Conservation (phyloP, 2,797 vertebrate species). For the Syndactyla subalaris region DNA sequence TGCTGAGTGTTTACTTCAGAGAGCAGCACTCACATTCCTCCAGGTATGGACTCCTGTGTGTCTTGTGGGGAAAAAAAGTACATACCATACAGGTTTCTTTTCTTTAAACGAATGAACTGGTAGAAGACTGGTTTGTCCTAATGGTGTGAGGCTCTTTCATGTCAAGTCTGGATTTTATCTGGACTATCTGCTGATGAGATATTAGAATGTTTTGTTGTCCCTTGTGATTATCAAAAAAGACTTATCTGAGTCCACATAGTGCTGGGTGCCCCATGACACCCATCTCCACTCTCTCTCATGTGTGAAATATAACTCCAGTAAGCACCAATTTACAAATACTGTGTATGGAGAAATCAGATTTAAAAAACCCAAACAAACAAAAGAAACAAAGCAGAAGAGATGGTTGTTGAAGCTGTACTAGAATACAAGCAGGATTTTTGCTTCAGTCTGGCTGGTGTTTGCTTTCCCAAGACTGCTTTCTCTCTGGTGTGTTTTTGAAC, state of each 20-base stretch:
- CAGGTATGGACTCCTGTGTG: constrained; percentile 80
- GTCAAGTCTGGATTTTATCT: neutral
- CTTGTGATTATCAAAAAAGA: neutral
- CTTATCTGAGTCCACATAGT: fast-evolving
- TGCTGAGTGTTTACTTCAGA: constrained; percentile 96
- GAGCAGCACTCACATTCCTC: constrained; percentile 95
- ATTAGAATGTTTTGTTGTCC: neutral
- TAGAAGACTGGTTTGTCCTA: neutral
- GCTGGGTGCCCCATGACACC: neutral
- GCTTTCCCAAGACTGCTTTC: neutral
- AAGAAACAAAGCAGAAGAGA: neutral
- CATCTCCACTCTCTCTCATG: neutral
- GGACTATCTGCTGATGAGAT: neutral
- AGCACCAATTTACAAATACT: neutral
- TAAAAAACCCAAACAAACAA: too few species aligned
- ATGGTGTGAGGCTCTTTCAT: neutral
- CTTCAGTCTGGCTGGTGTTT: neutral
- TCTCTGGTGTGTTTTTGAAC: neutral
- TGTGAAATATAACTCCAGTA: neutral
- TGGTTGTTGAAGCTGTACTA: neutral
- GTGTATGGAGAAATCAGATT: neutral
- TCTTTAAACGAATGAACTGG: neutral
- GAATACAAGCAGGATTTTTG: neutral
- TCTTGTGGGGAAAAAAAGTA: neutral
- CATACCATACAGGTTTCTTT: neutral